These are phyloP conservation scores for Phrynosoma platyrhinos DNA, from an alignment of 2,113 vertebrate genomes.

Conservation along the genomic window DNA sequence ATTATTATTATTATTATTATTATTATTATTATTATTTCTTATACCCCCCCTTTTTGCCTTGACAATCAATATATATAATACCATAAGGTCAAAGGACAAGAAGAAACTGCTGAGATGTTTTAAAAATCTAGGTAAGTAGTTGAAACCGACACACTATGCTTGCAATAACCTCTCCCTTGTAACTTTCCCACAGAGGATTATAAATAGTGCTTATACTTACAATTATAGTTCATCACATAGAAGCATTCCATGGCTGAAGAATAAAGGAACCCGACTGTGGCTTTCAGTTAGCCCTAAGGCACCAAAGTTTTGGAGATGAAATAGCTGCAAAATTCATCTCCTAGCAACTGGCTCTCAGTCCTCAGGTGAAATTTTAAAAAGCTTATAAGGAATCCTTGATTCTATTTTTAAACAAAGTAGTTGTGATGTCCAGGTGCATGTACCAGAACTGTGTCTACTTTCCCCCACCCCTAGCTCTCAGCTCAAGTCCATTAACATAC, in stretches of 20 bases:
- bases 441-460: background rate
- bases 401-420: slow-evolving; percentile 47
- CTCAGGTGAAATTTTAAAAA: slow-evolving; percentile 27
- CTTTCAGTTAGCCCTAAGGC: slow-evolving; percentile 34
- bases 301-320: slow-evolving; percentile 52
- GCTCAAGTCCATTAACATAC: too few species aligned
- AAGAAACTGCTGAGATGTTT: slow-evolving; percentile 24
- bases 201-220: slow-evolving; percentile 35
- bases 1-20: too few species aligned
- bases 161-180: slow-evolving; percentile 28
- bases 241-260: slow-evolving; percentile 49
- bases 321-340: slow-evolving; percentile 52
- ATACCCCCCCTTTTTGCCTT: too few species aligned
- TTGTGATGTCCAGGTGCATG: background rate
- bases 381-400: slow-evolving; percentile 48
- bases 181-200: slow-evolving; percentile 28
- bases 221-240: slow-evolving; percentile 54
- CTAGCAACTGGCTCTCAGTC: slow-evolving; percentile 44
- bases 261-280: slow-evolving; percentile 41
- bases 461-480: too few species aligned
- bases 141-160: slow-evolving; percentile 13
- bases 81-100: background rate
- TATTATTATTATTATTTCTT: too few species aligned
- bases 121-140: slow-evolving; percentile 21
- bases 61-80: background rate